phyloP scores from a whole-genome alignment of 2,888 invertebrate species.

The Tholera decimalis region DNA sequence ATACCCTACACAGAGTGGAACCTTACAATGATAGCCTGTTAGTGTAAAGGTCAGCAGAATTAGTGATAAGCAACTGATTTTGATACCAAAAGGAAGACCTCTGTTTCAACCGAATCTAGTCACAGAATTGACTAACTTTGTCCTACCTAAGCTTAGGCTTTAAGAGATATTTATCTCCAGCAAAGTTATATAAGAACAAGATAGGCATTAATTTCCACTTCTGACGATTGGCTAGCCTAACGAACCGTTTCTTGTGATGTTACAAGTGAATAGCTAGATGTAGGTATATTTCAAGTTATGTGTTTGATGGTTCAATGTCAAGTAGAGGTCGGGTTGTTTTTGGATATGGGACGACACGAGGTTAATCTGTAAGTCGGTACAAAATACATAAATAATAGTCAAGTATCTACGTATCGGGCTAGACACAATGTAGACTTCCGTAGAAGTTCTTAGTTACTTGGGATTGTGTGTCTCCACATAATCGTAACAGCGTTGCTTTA shows the following conservation, averaged over 20 bases:
- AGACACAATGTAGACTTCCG: no score
- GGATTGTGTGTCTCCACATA: no score
- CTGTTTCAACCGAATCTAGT: neutral
- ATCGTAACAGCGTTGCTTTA: no score
- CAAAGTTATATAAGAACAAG: neutral
- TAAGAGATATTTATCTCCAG: neutral
- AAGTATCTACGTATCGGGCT: no score
- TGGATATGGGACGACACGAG: neutral
- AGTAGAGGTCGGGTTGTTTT: conserved; percentile 25
- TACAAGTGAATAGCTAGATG: neutral
- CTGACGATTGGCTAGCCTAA: neutral
- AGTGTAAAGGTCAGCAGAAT: no score
- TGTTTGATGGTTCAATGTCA: neutral
- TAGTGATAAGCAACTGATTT: no score
- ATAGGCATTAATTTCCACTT: neutral
- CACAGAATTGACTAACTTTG: neutral
- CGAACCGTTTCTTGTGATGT: neutral
- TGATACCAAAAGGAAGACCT: neutral
- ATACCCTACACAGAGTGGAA: no score
- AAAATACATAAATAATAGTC: neutral
- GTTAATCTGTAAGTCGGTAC: neutral
- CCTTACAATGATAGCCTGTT: no score
- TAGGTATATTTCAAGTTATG: neutral
- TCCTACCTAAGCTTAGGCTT: neutral
- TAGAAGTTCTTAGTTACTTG: no score